Percentiles rank a stretch among this genome's conserved stretches.
These are phyloP conservation scores for Chaetodon auriga DNA, from an alignment of 2,113 vertebrate species.

Conservation along the genomic window DNA sequence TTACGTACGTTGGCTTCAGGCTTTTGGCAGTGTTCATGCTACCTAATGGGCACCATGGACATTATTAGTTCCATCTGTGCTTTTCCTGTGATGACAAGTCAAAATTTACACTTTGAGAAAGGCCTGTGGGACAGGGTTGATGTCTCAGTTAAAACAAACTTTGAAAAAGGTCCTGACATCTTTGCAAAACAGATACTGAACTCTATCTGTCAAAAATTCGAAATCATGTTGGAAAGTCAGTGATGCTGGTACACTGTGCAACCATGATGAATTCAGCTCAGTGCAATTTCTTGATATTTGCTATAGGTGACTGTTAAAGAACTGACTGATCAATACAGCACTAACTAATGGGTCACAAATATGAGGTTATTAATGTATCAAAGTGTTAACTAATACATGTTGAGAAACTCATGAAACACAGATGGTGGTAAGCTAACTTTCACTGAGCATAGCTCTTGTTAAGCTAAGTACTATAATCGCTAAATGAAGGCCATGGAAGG, in stretches of 20 bases:
- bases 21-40: not conserved
- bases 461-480: not conserved
- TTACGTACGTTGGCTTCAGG: not conserved
- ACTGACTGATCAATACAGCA: not conserved
- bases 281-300: not conserved
- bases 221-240: constrained; percentile 12
- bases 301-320: not conserved
- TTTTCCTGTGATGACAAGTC: constrained; percentile 11
- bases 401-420: not conserved
- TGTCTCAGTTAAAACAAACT: not conserved
- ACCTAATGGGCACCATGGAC: not conserved
- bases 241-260: constrained; percentile 1
- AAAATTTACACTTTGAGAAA: constrained; percentile 40
- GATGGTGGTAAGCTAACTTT: not conserved
- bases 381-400: constrained; percentile 5
- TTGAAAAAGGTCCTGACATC: not conserved
- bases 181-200: constrained; percentile 30
- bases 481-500: not conserved
- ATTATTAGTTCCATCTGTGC: not conserved
- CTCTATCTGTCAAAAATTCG: constrained; percentile 46
- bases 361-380: not conserved
- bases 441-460: not conserved
- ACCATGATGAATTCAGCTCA: not conserved
- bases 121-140: constrained; percentile 3
- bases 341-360: not conserved